A percentile compares a stretch with the other conserved stretches of the same genome.
phyloP scores from a whole-genome alignment of 2,888 invertebrate species.

The Polymixis lichenea region DNA sequence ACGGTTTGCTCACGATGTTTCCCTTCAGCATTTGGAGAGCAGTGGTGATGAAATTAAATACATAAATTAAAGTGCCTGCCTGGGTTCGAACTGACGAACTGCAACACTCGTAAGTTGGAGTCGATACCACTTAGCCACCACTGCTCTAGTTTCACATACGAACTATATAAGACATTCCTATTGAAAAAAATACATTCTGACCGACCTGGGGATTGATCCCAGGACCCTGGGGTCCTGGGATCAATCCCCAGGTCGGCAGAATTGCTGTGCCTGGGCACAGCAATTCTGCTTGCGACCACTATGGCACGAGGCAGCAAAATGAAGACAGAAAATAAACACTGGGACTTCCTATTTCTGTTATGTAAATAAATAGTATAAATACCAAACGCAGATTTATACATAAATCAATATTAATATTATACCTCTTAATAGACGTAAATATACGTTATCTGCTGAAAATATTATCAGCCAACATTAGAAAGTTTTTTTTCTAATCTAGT shows the following conservation, averaged over 20 bases:
- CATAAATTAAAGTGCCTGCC: too few species aligned
- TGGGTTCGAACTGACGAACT: too few species aligned
- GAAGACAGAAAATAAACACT: not conserved
- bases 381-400: not conserved
- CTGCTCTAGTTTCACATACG: too few species aligned
- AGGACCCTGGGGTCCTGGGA: too few species aligned
- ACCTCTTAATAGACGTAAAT: too few species aligned
- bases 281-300: not conserved
- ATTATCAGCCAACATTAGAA: conserved; percentile 9
- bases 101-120: too few species aligned
- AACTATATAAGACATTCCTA: not conserved
- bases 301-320: not conserved
- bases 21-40: too few species aligned
- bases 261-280: too few species aligned
- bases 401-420: not conserved
- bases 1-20: too few species aligned
- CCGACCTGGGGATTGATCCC: not conserved
- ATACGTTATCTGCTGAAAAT: not conserved
- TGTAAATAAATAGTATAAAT: not conserved
- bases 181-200: not conserved
- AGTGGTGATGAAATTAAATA: too few species aligned
- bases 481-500: conserved; percentile 24
- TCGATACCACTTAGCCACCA: too few species aligned
- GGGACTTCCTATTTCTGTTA: not conserved
- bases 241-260: too few species aligned